Evolutionary conservation across 2,797 vertebrate genomes (phyloP).

Genomic region (Poecile montanus): DNA sequence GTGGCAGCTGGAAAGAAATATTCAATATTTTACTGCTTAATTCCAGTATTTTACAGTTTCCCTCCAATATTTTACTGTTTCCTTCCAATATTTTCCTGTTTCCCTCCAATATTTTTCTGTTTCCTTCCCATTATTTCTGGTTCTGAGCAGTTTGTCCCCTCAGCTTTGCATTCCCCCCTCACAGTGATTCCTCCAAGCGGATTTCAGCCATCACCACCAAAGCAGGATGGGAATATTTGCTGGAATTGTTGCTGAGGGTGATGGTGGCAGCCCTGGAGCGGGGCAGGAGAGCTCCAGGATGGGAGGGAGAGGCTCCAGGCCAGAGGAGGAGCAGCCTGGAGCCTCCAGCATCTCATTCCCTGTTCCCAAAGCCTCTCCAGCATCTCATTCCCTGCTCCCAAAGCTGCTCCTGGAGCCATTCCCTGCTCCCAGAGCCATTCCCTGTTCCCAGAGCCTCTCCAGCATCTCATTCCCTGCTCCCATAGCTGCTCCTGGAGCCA

Average conservation of each 20-base stretch:
- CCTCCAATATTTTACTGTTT: neutral
- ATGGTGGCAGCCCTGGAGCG: neutral
- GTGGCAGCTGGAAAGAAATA: slow-evolving; percentile 85
- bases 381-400: no score
- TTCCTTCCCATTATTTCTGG: neutral
- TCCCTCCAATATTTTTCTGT: neutral
- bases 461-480: no score
- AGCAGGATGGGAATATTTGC: fast-evolving
- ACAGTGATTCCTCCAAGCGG: fast-evolving
- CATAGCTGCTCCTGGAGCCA: no score
- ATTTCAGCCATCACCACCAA: fast-evolving
- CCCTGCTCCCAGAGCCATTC: no score
- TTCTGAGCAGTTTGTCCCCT: neutral
- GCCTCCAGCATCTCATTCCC: neutral
- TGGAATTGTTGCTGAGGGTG: no score
- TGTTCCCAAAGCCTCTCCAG: no score
- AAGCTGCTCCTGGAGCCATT: no score
- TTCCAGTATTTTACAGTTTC: neutral
- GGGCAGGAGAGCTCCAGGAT: neutral
- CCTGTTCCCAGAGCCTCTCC: no score
- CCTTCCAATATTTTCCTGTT: neutral
- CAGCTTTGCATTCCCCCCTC: neutral
- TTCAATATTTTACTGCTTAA: neutral
- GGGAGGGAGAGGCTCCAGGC: no score
- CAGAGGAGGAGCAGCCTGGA: neutral